Evolutionary conservation across 2,797 vertebrate genomes (phyloP), one percentile per base, ranked within the genome.

Genomic region (Monodelphis domestica): DNA sequence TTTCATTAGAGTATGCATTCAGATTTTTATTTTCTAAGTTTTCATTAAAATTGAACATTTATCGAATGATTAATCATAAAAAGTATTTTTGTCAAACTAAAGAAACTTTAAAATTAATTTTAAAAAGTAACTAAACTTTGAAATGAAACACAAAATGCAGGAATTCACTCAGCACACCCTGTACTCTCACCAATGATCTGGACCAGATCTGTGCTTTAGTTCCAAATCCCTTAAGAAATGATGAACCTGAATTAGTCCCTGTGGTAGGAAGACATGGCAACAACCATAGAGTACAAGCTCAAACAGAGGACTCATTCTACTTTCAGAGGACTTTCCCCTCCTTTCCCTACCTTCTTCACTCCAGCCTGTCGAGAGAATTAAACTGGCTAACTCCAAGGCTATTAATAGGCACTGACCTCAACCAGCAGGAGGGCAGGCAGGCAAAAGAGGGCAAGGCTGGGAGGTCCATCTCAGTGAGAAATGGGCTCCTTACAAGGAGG

Each of bases 381-480:
- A 88, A 54, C 89, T 91, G 54, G 89, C 51, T 88, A 88, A 33
- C 87, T 88, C 87, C 87, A 15, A 1, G 29, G 50, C 96, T 96
- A 97, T 97, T 96, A 96, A 96, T 95, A 96, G 70, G 96, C n/a
- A 53, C 54, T 93, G 96, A 94, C 54, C 90, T 96, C 91, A 87
- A 45, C 91, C 90, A 30, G 91, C 78, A 88, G 92, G 89, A 70
- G 88, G 56, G 92, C 54, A n/a, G 6, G 4, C 0, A 45, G 21
- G 70, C 70, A 14, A 53, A 51, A 5, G 50, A 88, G 87, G 87
- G 87, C 2, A 51, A 88, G 30, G 87, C 87, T 38, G 12, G 14
- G 29, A 88, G 0, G 89, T 89, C 91, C 84, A 59, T 51, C 78
- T 59, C 91, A 59, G 93, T 50, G 28, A 38, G 17, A 91, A 87